phyloP scores from a whole-genome alignment of 2,888 invertebrate species.

The Dryococelus australis region DNA sequence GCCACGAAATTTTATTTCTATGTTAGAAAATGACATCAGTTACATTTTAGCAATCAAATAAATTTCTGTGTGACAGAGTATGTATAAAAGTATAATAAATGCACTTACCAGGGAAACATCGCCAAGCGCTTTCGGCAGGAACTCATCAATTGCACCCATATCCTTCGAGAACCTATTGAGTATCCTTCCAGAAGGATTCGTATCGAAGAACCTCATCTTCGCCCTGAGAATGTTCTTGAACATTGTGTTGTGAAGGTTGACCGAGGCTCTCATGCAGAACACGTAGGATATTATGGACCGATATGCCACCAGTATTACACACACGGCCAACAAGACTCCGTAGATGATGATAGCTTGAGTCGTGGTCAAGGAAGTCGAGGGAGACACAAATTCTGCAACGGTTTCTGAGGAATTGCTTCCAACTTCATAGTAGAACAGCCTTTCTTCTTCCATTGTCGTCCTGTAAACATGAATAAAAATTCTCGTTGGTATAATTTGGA shows the following conservation, averaged over 20 bases:
- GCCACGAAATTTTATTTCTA: no score
- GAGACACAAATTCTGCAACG: neutral
- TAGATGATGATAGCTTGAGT: constrained; percentile 38
- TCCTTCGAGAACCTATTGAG: constrained; percentile 92
- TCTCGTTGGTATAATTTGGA: no score
- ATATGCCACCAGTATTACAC: constrained; percentile 66
- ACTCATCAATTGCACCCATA: constrained; percentile 68
- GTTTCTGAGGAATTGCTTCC: neutral
- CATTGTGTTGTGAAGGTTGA: constrained; percentile 74
- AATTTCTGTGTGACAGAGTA: no score
- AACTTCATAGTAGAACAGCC: neutral
- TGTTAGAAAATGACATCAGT: no score
- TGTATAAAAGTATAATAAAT: no score
- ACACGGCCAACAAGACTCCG: constrained; percentile 39
- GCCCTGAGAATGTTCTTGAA: constrained; percentile 74
- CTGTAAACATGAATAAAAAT: neutral
- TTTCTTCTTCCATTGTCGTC: constrained; percentile 4
- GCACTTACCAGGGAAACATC: constrained; percentile 39
- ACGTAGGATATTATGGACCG: constrained; percentile 71
- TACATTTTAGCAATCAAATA: no score
- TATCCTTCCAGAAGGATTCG: constrained; percentile 69
- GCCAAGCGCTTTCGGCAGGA: constrained; percentile 51
- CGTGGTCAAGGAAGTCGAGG: constrained; percentile 19
- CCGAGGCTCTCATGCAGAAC: constrained; percentile 70
- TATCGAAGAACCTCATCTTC: constrained; percentile 63